Evolutionary conservation across 2,888 invertebrate genomes (phyloP), one percentile per base, ranked within the genome.

Genomic region (Metalampra italica): DNA sequence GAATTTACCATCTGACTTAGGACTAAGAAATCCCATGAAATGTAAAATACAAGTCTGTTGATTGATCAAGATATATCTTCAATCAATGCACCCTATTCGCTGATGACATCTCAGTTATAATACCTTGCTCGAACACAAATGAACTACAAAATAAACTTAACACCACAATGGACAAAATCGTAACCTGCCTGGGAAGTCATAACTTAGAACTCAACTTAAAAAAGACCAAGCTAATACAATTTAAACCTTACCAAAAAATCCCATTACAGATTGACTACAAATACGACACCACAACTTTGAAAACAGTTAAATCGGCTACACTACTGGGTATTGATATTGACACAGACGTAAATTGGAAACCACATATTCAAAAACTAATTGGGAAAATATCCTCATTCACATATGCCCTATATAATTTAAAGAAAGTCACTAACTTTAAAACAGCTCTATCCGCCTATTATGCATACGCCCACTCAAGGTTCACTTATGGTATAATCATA

Each of bases 161-260:
- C 15, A 22, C 9, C 0, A 44, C 15, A 9, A 22, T 44, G 9
- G 9, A 14, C 14, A 11, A 1, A 9, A 37, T 36, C 7, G 1
- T 22, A 13, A 36, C 2, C 12, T 45, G 38, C 38, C 29, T 45
- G 2, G 13, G 29, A 13, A 0, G 7, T 4, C 38, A 45, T 22
- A 44, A 44, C 11, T 36, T 44, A 3, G 11, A 45, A 36, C 9
- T 45, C 12, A 45, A 43, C 32, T 32, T 13, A 3, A 13, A 30
- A 9, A 45, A 45, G 29, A 38, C 45, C 0, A 45, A 45, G n/a
- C 2, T 45, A 14, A 38, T 45, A 29, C 38, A 45, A 29, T 45
- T 45, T 29, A 45, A 29, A 14, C 45, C 45, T 2, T 15, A 12
- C 13, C 45, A 45, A 39, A 45, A 45, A 45, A 9, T 7, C 1